Evolutionary conservation across 92 coral and sea anemone genomes (phyloP).

Genomic region (Palythoa grandis): DNA sequence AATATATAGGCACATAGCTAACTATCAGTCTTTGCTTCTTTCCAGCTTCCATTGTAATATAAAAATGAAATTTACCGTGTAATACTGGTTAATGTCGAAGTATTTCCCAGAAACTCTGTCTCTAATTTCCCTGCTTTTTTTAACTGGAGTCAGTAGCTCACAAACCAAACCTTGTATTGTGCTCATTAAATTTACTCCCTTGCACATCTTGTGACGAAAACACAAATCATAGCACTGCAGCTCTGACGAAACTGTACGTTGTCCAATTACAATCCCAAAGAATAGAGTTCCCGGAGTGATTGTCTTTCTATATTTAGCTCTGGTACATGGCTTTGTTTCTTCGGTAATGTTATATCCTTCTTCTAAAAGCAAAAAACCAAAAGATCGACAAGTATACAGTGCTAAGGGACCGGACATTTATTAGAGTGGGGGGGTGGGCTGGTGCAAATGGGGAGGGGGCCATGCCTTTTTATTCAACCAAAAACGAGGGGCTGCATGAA

Average conservation of each 20-base stretch:
- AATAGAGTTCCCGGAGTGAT: neutral
- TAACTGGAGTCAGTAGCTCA: neutral
- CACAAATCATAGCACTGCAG: slow-evolving; percentile 32
- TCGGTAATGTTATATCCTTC: slow-evolving; percentile 7
- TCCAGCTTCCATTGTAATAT: too few species aligned
- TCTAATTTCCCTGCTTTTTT: neutral
- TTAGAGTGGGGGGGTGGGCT: too few species aligned
- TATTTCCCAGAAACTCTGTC: slow-evolving; percentile 3
- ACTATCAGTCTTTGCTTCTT: too few species aligned
- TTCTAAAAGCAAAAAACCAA: neutral
- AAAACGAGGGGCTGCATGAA: too few species aligned
- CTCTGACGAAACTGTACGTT: slow-evolving; percentile 5
- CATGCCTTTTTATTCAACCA: too few species aligned
- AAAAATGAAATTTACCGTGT: neutral
- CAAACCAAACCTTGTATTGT: neutral
- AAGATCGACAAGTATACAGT: neutral
- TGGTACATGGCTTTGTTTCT: neutral
- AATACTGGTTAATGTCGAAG: neutral
- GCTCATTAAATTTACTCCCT: neutral
- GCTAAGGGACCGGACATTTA: too few species aligned
- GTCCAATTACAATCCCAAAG: neutral
- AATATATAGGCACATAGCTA: too few species aligned
- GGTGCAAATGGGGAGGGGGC: too few species aligned
- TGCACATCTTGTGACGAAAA: slow-evolving; percentile 22
- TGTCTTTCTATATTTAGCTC: neutral